A percentile compares a stretch with the other conserved stretches of the same genome.
Conservation (phyloP, 2,113 vertebrate species). For the Pardalotus punctatus region DNA sequence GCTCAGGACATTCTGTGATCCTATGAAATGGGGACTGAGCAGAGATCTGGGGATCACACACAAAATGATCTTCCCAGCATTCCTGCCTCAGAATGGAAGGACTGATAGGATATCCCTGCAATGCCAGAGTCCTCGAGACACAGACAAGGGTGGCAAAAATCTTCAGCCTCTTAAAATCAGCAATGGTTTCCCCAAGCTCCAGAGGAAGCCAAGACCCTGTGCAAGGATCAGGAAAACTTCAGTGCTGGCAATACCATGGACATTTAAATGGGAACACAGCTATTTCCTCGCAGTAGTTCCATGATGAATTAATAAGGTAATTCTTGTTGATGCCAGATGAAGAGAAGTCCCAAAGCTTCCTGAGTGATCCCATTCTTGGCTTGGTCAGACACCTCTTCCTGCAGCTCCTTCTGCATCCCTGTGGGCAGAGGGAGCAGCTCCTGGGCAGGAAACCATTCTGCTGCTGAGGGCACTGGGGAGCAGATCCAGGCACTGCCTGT, state of each 20-base stretch:
- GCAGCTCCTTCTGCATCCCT: not conserved
- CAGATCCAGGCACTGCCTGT: not conserved
- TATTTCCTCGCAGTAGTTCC: not conserved
- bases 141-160: not conserved
- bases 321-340: not conserved
- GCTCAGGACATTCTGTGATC: not conserved
- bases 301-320: not conserved
- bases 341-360: not conserved
- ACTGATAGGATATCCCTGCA: not conserved
- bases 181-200: not conserved
- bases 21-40: not conserved
- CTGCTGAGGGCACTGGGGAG: not conserved
- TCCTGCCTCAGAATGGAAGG: not conserved
- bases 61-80: not conserved
- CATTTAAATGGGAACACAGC: not conserved
- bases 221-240: not conserved
- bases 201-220: not conserved
- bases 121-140: not conserved
- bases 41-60: not conserved
- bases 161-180: not conserved
- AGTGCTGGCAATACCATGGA: accelerated
- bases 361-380: not conserved
- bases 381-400: not conserved
- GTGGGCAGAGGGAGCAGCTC: not conserved
- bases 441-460: not conserved